Base-by-base conservation (phyloP, 2,113 vertebrate genomes). In the Poeciliopsis turrubarensis region DNA sequence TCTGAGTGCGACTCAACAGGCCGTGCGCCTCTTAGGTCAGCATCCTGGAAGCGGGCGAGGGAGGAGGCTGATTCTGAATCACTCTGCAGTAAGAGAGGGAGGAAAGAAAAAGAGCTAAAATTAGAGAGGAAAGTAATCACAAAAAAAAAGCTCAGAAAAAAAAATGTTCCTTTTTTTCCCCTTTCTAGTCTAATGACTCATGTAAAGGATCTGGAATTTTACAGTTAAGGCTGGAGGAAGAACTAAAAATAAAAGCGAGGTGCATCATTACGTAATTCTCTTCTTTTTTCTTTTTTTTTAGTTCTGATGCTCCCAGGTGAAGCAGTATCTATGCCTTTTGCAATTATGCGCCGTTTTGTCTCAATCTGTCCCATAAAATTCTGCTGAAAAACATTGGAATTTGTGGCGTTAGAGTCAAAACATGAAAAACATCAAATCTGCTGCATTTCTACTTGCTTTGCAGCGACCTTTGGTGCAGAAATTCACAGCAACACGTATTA, bases 181-280 rank as follows among this genome's bases (percentile, higher is more conserved):
- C 17, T 68, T 51, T 70, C 5, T 2, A 44, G 32, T 29, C 54
- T 39, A 13, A 67, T 83, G 65, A 83, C 12, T 91, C 81, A 78
- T 78, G 63, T n/a, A 4, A 26, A 32, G 31, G 1, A 26, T 26
- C 22, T n/a, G n/a, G 65, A 37, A 37, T 83, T 74, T 80, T 68
- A 80, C 19, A 78, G 54, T 64, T 75, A 74, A 69, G 51, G 78
- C 82, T 10, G 51, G 2, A 3, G 25, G 25, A 8, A 17, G 7
- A 22, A 19, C 19, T 54, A 19, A 54, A 6, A 22, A 51, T 7
- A 51, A 5, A 22, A 37, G 34, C 2, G 34, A 37, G 10, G 10
- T 11, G 10, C 10, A 37, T 37, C 10, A 12, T 12, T 37, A 10
- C 11, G 34, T 37, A 37, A 37, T n/a, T n/a, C n/a, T n/a, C n/a